Percentiles rank a stretch among this genome's conserved stretches.
Evolutionary conservation across 2,888 invertebrate genomes (phyloP).

Genomic region (Pharmacophagus antenor): DNA sequence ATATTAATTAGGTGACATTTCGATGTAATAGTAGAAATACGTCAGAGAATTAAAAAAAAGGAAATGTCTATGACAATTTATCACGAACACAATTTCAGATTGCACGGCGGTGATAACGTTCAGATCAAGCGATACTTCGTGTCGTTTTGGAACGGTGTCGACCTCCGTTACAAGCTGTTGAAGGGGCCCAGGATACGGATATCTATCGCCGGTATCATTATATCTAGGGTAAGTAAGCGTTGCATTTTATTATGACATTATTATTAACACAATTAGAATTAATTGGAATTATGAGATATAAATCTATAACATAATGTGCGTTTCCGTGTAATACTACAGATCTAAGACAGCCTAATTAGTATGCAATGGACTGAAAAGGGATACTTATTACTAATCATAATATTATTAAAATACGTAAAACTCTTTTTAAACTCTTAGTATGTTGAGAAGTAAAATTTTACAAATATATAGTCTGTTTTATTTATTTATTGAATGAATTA

Average conservation of each 20-base stretch:
- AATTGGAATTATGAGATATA: neutral
- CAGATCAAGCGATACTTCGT: constrained; percentile 96
- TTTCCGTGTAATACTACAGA: neutral
- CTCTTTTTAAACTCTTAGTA: too few species aligned
- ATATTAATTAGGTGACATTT: too few species aligned
- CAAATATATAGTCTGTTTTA: too few species aligned
- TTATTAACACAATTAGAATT: neutral
- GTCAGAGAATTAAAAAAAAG: neutral
- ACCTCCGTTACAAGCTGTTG: constrained; percentile 93
- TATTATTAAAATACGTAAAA: too few species aligned
- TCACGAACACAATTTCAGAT: constrained; percentile 59
- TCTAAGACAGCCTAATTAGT: too few species aligned
- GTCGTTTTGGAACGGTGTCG: constrained; percentile 97
- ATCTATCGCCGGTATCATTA: constrained; percentile 96
- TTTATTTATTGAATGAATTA: too few species aligned
- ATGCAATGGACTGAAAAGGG: too few species aligned
- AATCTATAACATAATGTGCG: neutral
- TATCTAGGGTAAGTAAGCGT: constrained; percentile 93
- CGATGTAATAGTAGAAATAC: neutral
- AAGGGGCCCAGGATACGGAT: constrained; percentile 96
- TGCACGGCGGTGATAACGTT: constrained; percentile 88
- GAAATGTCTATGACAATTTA: neutral
- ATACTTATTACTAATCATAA: too few species aligned
- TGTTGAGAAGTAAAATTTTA: too few species aligned
- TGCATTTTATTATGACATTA: neutral